Base-by-base conservation (phyloP, 2,888 invertebrate genomes). In the Andricus quercusramuli region DNA sequence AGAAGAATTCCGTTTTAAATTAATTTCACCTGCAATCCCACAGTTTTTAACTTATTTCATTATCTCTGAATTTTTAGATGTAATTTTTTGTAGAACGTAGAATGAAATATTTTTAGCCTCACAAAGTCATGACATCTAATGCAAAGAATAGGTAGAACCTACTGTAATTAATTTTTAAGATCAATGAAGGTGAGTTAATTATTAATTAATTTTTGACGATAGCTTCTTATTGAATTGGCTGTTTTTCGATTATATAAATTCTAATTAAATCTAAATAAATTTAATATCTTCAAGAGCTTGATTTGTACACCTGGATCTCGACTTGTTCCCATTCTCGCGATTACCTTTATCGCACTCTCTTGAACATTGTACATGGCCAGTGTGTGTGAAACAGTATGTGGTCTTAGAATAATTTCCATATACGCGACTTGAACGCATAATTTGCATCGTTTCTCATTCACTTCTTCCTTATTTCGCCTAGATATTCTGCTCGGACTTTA, bases 361-460 rank as follows among this genome's bases (percentile, higher is more conserved):
- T 25, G 47, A 47, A 70, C 29, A 22, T 51, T 70, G 44, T 25
- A 68, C 68, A 68, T 25, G 47, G 25, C 51, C 25, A 47, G 22
- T 25, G 25, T 41, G 1, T 66, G 17, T 25, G 47, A 47, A 22
- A 2, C 8, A 47, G 44, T 22, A 68, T 17, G 68, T 17, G 68
- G 25, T 29, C 47, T 68, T 68, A 47, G 68, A 68, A 68, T 68
- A 68, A 68, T 68, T 68, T 68, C 68, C 68, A 68, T 68, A 47
- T 68, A 68, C 47, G 17, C 17, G 11, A 44, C 11, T 67, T 5
- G 47, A 68, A 47, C 25, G 47, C 68, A 68, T 68, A 68, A 47
- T 22, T 68, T 25, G 44, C 47, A 68, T 68, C 68, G 47, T 70
- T 70, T 70, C 29, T 70, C 47, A 47, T 70, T 29, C 20, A 68